Evolutionary conservation across 2,797 vertebrate genomes (phyloP), one percentile per base, ranked within the genome.

Genomic region (Heteromormyrus szaboi): DNA sequence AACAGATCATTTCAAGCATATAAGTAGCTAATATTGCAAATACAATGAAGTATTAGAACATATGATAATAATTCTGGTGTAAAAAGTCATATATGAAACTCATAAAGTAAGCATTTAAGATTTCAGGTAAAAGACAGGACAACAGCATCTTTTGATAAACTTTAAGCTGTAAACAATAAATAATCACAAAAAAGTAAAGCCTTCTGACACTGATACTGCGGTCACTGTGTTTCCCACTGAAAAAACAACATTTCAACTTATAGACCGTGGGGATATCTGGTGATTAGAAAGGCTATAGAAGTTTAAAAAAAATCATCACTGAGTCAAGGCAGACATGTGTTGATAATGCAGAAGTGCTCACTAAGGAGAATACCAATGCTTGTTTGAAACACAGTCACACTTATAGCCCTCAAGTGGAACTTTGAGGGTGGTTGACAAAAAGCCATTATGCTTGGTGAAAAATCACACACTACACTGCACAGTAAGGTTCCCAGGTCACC

Each of bases 151-250:
- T 68, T 5, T 68, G 29, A 33, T 68, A 33, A 68, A 68, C 11
- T 68, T 72, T 37, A 72, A 72, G 65, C 33, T 37, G 65, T 72
- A 72, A 72, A 37, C 11, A 72, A 17, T 72, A 72, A 72, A 72
- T 6, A 37, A 33, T 68, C 29, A 68, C 62, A 76, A 76, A 76
- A 37, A 46, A n/a, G 19, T 83, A 22, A 25, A 25, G 41, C 72
- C 41, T 8, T 90, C 89, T 94, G 94, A 92, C 92, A 91, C 89
- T 41, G 84, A 92, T 93, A 91, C 89, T 41, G 84, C 90, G 79
- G 56, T 85, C 91, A 89, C 88, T 89, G 89, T 88, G 12, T 41
- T 85, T 84, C 50, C 48, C 87, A 88, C 90, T 91, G 86, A 92
- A 76, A 79, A 22, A 22, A 59, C 53, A 54, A 54, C 89, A 90